phyloP scores from a whole-genome alignment of 2,113 vertebrate species.

The Nipponia nippon region DNA sequence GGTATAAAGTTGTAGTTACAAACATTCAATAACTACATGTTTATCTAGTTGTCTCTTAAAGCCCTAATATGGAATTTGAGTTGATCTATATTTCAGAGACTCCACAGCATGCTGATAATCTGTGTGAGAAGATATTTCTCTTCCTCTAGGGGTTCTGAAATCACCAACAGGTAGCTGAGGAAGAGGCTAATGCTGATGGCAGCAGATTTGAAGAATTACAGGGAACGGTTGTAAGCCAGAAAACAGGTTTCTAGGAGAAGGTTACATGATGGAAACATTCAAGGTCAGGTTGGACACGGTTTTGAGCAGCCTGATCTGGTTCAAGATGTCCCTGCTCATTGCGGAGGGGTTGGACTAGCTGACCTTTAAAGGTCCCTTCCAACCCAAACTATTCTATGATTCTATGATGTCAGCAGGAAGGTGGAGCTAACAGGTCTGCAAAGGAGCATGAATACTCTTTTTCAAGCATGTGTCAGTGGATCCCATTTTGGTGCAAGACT shows the following conservation, averaged over 20 bases:
- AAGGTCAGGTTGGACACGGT: background rate
- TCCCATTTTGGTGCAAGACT: background rate
- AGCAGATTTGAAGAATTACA: background rate
- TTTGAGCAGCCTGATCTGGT: background rate
- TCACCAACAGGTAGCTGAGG: background rate
- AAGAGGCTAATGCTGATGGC: background rate
- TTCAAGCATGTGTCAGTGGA: background rate
- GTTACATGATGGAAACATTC: background rate
- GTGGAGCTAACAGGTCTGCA: background rate
- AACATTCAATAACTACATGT: background rate
- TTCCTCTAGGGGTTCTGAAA: background rate
- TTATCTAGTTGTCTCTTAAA: background rate
- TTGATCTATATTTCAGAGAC: background rate
- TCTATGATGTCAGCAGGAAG: background rate
- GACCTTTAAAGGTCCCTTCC: background rate
- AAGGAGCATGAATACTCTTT: background rate
- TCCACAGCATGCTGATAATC: background rate
- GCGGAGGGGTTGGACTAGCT: background rate
- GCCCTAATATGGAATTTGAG: background rate
- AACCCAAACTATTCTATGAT: background rate
- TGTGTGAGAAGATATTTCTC: background rate
- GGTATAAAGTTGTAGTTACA: background rate
- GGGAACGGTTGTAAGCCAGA: background rate
- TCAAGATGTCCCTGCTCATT: background rate
- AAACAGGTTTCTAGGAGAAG: background rate